Base-by-base conservation (phyloP, 2,797 vertebrate species). In the Semaprochilodus insignis region DNA sequence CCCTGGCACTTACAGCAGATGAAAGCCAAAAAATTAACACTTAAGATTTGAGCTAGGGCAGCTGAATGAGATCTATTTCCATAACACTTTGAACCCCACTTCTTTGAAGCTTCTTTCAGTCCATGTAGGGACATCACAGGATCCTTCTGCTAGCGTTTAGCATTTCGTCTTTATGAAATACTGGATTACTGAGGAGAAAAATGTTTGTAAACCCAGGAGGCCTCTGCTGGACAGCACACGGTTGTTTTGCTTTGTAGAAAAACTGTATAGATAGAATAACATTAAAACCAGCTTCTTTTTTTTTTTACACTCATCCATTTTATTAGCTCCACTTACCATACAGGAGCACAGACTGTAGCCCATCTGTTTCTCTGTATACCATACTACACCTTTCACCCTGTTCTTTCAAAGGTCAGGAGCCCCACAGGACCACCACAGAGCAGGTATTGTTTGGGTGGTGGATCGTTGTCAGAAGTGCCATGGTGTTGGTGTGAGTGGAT, bases 1-100 rank as follows among this genome's bases (percentile, higher is more conserved):
- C 87, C 65, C 82, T 87, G 87, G 82, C 88, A 88, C 90, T 92
- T 86, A 87, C 91, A 89, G 86, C 82, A 85, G 91, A 92, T 93
- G 88, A 65, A 81, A 57, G 77, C 23, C n/a, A 57, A 63, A 62
- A 51, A 51, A 67, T 81, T 25, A 72, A 25, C 82, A 84, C 72
- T 84, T 77, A 80, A 36, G 78, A 44, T 67, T 71, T 62, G 40
- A 76, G 80, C 78, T 48, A 44, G 70, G 15, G 63, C 59, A 79
- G 62, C 72, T 60, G 34, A 44, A 85, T 85, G 88, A 67, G 80
- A 75, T 83, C n/a, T 13, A 85, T 89, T 91, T 90, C 82, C 87
- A 90, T 85, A 82, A 76, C 44, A 65, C 77, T 88, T 87, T 86
- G 90, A 48, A 78, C 27, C 85, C 85, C 84, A 66, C 27, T 54